Conservation (phyloP, 2,888 invertebrate species). For the Latrodectus hesperus region DNA sequence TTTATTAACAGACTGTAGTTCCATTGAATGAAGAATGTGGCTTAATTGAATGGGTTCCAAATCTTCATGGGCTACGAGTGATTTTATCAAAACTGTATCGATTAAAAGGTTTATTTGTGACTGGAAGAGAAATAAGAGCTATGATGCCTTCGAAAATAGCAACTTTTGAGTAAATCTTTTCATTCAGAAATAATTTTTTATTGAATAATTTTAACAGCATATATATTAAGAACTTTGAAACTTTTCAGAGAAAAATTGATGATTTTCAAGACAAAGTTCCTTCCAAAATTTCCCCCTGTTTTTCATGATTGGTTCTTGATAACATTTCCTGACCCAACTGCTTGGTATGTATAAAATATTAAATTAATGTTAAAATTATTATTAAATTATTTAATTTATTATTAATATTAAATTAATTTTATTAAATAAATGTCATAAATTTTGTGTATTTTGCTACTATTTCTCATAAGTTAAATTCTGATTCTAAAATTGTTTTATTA, state of each 20-base stretch:
- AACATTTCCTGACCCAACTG: constrained; percentile 91
- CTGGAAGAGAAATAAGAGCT: constrained; percentile 80
- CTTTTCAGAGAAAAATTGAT: constrained; percentile 69
- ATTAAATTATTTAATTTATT: neutral
- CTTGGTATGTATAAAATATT: constrained; percentile 79
- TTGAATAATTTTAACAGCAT: neutral
- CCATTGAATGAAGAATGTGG: constrained; percentile 97
- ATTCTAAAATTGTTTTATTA: too few relatives aligned
- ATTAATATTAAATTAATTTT: too few relatives aligned
- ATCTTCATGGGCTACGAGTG: constrained; percentile 84
- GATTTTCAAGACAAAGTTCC: constrained; percentile 77
- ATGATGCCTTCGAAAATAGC: constrained; percentile 78
- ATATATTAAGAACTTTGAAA: neutral
- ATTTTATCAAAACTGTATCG: constrained; percentile 83
- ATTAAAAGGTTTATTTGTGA: constrained; percentile 81
- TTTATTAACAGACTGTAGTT: constrained; percentile 83
- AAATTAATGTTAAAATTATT: neutral
- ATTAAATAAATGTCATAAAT: too few relatives aligned
- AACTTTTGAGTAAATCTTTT: constrained; percentile 66
- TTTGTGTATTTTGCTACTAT: too few relatives aligned
- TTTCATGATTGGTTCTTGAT: constrained; percentile 94
- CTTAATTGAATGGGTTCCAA: constrained; percentile 95
- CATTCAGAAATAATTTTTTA: neutral
- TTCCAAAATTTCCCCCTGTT: constrained; percentile 86
- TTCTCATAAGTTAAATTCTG: too few relatives aligned